These are phyloP conservation scores for Tachina grossa DNA, from an alignment of 2,888 invertebrate species.

Conservation along the genomic window DNA sequence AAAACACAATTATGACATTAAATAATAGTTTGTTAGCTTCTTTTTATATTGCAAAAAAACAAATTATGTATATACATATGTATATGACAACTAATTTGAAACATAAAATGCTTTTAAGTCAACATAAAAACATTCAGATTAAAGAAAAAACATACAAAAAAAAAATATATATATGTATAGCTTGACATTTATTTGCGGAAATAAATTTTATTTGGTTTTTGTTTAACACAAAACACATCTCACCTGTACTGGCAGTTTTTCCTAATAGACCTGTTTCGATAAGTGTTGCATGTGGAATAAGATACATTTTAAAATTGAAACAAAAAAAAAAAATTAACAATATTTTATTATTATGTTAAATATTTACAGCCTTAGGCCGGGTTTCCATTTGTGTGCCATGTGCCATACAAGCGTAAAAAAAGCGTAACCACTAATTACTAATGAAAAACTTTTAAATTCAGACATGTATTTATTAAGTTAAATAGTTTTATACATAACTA, in stretches of 20 bases:
- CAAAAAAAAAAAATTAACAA: conserved; percentile 52
- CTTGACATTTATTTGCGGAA: conserved; percentile 36
- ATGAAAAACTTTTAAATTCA: no score
- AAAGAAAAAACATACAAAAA: conserved; percentile 23
- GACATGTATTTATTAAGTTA: no score
- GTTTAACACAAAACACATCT: conserved; percentile 71
- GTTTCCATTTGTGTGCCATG: no score
- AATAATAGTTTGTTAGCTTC: conserved; percentile 10
- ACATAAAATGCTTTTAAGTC: conserved; percentile 14
- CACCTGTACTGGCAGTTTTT: conserved; percentile 82
- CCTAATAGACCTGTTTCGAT: conserved; percentile 81
- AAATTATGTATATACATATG: no score
- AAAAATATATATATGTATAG: background rate
- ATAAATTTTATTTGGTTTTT: conserved; percentile 12
- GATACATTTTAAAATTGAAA: conserved; percentile 53
- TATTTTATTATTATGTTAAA: background rate
- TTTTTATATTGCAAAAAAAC: background rate
- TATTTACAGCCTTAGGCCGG: no score
- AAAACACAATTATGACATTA: conserved; percentile 40
- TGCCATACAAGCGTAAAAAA: no score
- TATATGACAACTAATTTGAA: background rate
- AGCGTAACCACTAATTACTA: no score
- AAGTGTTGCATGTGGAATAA: conserved; percentile 68
- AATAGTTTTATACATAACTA: no score
- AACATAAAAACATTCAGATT: conserved; percentile 10